Evolutionary conservation across 2,797 vertebrate genomes (phyloP).

Genomic region (Masticophis lateralis): DNA sequence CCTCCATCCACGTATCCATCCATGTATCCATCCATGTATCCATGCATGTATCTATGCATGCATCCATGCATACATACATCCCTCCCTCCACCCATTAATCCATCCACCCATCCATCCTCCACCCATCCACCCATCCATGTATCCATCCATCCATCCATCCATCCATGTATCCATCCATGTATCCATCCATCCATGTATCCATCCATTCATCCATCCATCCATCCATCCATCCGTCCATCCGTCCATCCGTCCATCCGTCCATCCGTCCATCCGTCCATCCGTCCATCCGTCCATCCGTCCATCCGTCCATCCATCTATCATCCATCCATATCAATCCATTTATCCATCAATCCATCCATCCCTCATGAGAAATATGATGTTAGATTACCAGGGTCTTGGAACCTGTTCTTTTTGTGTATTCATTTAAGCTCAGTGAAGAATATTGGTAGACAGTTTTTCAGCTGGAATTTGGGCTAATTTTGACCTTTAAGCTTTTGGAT

Average conservation of each 20-base stretch:
- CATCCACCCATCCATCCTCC: not conserved
- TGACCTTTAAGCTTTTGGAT: not conserved
- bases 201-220: not conserved
- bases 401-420: not conserved
- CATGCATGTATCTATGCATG: not conserved
- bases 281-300: not conserved
- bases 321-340: not conserved
- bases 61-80: not conserved
- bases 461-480: not conserved
- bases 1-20: accelerated
- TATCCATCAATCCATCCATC: no score
- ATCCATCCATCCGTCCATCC: not conserved
- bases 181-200: no score
- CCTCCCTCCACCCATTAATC: no score
- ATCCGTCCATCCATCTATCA: no score
- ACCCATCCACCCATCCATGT: no score
- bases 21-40: not conserved
- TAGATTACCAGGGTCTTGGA: not conserved
- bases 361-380: not conserved
- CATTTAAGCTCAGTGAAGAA: not conserved
- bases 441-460: not conserved
- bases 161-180: not conserved
- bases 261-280: no score
- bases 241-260: no score
- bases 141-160: not conserved